Base-by-base conservation (phyloP, 2,888 invertebrate genomes). In the Agelastica alni region DNA sequence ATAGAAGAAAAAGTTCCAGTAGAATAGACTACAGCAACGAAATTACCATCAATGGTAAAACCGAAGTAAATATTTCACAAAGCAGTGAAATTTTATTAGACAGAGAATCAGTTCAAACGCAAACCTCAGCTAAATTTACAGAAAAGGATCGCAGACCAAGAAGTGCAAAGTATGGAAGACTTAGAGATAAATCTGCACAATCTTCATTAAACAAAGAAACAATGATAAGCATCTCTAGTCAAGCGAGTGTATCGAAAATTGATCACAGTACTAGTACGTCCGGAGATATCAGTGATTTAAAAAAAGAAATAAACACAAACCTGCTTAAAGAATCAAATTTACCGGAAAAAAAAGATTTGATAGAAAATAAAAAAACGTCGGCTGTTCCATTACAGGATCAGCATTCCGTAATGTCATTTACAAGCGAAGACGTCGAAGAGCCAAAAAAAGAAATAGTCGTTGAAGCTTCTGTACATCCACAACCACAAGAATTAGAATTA, bases 401-500 rank as follows among this genome's bases (percentile, higher is more conserved):
- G 34, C 67, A 67, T 18, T 71, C 72, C 2, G 18, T 69, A 28
- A 61, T 66, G 47, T 73, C 73, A 4, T 70, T 70, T 53, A 75
- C 75, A 1, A 76, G 75, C 59, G 75, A 76, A 54, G 75, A 75
- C 34, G 62, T 64, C 5, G 72, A 75, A 49, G 66, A 64, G 41
- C 68, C 68, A n/a, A 53, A 56, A 32, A 66, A 71, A 51, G 60
- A 71, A 14, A 56, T 75, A 3, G 51, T 75, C 3, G 76, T 76
- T 5, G 75, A 77, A 63, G 77, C 75, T 4, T 63, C 76, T 3
- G 63, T 77, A n/a, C 77, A 77, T 64, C 63, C 64, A n/a, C 75
- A 74, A 18, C 76, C 76, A 1, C 71, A 67, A 57, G 18, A 13
- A n/a, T 34, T n/a, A 12, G 3, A 34, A 22, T 34, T n/a, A 10